Evolutionary conservation across 2,888 invertebrate species (phyloP), one percentile per base, ranked within the genome.

Genomic region (Stomorhina lunata): DNA sequence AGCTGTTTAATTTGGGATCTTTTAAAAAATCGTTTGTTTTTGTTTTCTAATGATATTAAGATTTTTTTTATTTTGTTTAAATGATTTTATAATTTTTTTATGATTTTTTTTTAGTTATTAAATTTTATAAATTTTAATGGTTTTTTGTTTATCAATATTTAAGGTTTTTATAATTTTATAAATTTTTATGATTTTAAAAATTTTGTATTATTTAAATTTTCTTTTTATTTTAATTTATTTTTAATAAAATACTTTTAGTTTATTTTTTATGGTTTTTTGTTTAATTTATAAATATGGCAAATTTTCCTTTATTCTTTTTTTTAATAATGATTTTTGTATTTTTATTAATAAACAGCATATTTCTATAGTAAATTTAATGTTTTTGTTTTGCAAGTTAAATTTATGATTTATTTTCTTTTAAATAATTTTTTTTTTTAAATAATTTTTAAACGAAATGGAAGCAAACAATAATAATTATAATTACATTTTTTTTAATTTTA

Each of bases 221-320:
- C 34, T 40, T 53, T 71, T 25, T 69, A 40, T n/a, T 66, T 40
- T 48, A 50, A 43, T 37, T 59, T 72, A 40, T 53, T 77, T 63
- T 78, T 22, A 40, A 79, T 66, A 79, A 82, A 82, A 82, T 71
- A 82, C 50, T 71, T 78, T 20, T 78, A 66, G 25, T 75, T 71
- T 75, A 17, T 37, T 66, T 5, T 34, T 59, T n/a, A n/a, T n/a
- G n/a, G 10, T 48, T 63, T 15, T 50, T 37, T 48, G 37, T 66
- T 66, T 59, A 59, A 76, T 79, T 77, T 77, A 79, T 79, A 79
- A 79, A 82, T 82, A 82, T 82, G 82, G 82, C 82, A 82, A 79
- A 59, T 82, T 78, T 78, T 40, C n/a, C n/a, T n/a, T n/a, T n/a
- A n/a, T 79, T 78, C 61, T 48, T 66, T 25, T 53, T 53, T 7